Conservation (phyloP, 2,113 vertebrate genomes). For the Mustelus asterias region DNA sequence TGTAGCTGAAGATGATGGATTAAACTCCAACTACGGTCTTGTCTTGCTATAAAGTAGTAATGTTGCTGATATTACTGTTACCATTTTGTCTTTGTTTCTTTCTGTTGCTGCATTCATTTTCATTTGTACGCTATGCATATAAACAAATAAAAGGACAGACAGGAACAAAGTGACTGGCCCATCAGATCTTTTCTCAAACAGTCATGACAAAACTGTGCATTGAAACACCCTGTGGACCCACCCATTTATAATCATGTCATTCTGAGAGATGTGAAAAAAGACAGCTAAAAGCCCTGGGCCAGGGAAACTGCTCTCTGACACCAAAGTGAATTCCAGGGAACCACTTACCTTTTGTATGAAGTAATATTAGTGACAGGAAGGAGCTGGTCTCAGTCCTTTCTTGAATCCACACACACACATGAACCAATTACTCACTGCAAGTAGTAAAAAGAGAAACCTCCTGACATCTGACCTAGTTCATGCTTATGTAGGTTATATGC, state of each 20-base stretch:
- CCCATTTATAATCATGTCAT: neutral
- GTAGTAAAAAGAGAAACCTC: neutral
- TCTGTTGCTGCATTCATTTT: neutral
- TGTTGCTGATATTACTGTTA: neutral
- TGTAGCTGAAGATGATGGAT: neutral
- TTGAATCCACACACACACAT: neutral
- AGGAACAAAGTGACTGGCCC: neutral
- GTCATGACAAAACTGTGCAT: neutral
- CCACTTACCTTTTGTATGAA: neutral
- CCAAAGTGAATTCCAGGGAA: too few species aligned
- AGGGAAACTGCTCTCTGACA: neutral
- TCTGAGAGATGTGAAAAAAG: neutral
- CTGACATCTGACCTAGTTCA: neutral
- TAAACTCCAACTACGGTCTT: neutral
- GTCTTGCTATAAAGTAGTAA: neutral
- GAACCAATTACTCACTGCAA: neutral
- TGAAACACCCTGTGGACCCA: neutral
- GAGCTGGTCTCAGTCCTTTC: neutral
- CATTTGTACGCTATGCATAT: neutral
- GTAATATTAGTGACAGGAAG: neutral
- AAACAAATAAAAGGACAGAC: neutral
- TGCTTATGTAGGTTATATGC: neutral
- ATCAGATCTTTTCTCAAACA: neutral
- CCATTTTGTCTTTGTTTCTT: neutral
- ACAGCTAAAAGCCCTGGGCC: neutral